These are phyloP conservation scores for Bathynomus jamesi DNA, from an alignment of 1,140 invertebrate species.

Conservation along the genomic window DNA sequence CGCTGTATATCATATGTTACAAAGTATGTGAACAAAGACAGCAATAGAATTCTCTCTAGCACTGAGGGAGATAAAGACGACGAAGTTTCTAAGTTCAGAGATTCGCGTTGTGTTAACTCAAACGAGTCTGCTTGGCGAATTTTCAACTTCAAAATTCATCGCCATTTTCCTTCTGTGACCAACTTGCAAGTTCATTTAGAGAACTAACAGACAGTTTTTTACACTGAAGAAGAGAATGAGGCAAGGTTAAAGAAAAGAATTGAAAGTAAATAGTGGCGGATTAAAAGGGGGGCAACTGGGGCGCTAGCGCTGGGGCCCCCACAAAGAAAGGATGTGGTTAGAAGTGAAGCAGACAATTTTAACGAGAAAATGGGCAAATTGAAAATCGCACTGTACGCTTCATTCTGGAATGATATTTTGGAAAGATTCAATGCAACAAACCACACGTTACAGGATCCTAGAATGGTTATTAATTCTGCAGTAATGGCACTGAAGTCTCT, in stretches of 20 bases:
- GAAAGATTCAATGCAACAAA: no score
- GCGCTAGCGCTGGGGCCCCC: no score
- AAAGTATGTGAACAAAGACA: neutral
- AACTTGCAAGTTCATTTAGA: neutral
- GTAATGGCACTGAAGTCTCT: no score
- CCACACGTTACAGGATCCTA: no score
- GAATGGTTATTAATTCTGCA: no score
- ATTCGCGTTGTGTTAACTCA: neutral
- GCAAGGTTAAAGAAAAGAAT: neutral
- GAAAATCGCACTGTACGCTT: no score
- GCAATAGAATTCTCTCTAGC: neutral
- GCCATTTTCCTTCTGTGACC: neutral
- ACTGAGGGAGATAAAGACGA: neutral
- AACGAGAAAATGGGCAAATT: no score
- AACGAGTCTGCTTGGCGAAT: neutral
- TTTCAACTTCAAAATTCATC: neutral
- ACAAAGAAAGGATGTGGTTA: no score
- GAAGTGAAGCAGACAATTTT: no score
- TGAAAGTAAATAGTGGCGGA: no score
- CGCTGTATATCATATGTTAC: neutral
- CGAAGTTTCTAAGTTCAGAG: neutral
- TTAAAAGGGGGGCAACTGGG: no score
- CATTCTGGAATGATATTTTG: no score
- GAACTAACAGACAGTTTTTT: neutral
- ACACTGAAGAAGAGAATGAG: neutral